Percentiles rank a stretch among this genome's conserved stretches.
Conservation (phyloP, 2,113 vertebrate species). For the Perca schrenkii region DNA sequence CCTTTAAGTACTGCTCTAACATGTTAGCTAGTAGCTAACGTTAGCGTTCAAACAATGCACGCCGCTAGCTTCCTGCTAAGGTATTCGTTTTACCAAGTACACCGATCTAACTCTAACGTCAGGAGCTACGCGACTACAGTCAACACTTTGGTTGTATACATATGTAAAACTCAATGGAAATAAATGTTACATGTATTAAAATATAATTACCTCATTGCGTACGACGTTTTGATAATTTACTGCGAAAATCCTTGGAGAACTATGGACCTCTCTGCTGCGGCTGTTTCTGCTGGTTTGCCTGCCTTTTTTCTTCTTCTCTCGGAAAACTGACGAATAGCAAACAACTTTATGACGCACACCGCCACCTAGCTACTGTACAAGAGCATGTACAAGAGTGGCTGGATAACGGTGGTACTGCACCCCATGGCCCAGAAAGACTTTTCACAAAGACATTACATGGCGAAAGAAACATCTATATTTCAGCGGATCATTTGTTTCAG, state of each 20-base stretch:
- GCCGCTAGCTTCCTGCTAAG: not conserved
- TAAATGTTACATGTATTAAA: rapidly evolving
- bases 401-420: too few relatives aligned
- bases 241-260: slow-evolving; percentile 38
- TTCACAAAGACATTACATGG: too few relatives aligned
- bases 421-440: too few relatives aligned
- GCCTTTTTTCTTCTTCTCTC: not conserved
- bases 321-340: too few relatives aligned
- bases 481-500: too few relatives aligned
- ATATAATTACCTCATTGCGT: slow-evolving; percentile 77
- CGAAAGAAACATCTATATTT: too few relatives aligned
- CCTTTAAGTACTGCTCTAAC: not conserved
- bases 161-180: not conserved
- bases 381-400: too few relatives aligned
- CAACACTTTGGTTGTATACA: not conserved
- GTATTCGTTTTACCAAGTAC: not conserved
- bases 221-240: slow-evolving; percentile 77
- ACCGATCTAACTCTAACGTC: not conserved
- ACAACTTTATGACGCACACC: too few relatives aligned
- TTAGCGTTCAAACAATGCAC: slow-evolving; percentile 5
- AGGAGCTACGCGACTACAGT: not conserved
- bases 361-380: too few relatives aligned
- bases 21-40: not conserved
- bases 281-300: too few relatives aligned
- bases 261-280: not conserved